Percentiles rank a stretch among this genome's conserved stretches.
Conservation (phyloP, 2,113 vertebrate species). For the Ammospiza nelsoni region DNA sequence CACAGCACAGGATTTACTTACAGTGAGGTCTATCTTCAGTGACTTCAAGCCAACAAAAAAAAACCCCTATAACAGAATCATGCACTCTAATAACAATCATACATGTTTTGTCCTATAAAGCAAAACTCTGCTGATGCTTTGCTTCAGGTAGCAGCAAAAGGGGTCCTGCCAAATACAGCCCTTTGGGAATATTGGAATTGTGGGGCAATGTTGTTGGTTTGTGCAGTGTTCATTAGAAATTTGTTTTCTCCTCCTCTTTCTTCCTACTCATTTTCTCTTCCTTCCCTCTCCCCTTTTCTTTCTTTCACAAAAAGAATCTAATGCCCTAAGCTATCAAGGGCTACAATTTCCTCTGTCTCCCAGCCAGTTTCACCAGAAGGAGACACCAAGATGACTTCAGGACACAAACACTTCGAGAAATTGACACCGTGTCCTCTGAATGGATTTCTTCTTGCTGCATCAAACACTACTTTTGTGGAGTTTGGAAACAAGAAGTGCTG, state of each 20-base stretch:
- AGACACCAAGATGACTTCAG: neutral
- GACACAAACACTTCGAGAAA: neutral
- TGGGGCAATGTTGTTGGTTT: neutral
- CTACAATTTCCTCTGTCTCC: neutral
- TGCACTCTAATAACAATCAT: neutral
- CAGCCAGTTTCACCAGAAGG: neutral
- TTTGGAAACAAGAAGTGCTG: neutral
- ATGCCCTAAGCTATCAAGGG: neutral
- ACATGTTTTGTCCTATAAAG: neutral
- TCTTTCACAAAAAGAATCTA: neutral
- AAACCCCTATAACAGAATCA: neutral
- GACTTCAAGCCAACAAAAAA: neutral
- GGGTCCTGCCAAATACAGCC: neutral
- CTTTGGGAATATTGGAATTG: neutral
- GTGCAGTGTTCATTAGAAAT: neutral
- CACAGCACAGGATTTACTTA: neutral
- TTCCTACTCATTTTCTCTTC: neutral
- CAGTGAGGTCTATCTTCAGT: neutral
- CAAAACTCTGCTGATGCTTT: neutral
- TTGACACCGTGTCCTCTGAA: neutral
- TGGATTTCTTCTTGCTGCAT: neutral
- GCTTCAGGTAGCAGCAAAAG: neutral
- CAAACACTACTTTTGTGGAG: neutral
- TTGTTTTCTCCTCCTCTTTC: fast-evolving
- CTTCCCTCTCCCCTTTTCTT: neutral